Percentiles rank a stretch among this genome's conserved stretches.
Evolutionary conservation across 2,113 vertebrate species (phyloP).

Genomic region (Centropus unirufus): DNA sequence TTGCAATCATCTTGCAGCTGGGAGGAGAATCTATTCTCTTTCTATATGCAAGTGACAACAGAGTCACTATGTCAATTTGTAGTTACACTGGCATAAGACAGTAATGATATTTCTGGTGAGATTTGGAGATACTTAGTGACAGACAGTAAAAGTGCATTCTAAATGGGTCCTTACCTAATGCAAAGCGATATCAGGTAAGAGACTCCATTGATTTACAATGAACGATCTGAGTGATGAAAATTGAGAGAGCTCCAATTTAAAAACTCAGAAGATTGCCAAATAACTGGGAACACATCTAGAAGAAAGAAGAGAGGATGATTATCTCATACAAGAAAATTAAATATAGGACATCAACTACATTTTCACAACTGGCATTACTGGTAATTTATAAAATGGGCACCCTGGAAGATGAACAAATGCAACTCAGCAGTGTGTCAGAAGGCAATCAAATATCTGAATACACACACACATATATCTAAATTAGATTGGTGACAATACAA

Average conservation of each 20-base stretch:
- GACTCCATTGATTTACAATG: not conserved
- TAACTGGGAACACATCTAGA: not conserved
- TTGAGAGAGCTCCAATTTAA: not conserved
- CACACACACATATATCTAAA: not conserved
- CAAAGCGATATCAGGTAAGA: not conserved
- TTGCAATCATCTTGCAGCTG: not conserved
- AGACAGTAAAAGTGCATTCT: not conserved
- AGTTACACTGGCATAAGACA: not conserved
- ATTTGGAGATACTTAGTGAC: not conserved
- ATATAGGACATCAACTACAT: not conserved
- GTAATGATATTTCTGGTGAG: not conserved
- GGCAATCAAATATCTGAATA: not conserved
- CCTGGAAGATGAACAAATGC: not conserved
- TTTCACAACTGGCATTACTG: not conserved
- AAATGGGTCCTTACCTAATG: not conserved
- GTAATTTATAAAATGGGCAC: not conserved
- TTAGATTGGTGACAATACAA: not conserved
- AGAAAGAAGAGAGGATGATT: not conserved
- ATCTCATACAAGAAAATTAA: not conserved
- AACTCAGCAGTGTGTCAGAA: not conserved
- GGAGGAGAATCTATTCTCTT: not conserved
- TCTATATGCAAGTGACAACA: not conserved
- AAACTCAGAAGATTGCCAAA: not conserved
- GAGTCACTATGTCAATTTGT: not conserved
- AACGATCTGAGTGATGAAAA: not conserved